phyloP scores from a whole-genome alignment of 2,113 vertebrate species.

The Pimephales promelas region DNA sequence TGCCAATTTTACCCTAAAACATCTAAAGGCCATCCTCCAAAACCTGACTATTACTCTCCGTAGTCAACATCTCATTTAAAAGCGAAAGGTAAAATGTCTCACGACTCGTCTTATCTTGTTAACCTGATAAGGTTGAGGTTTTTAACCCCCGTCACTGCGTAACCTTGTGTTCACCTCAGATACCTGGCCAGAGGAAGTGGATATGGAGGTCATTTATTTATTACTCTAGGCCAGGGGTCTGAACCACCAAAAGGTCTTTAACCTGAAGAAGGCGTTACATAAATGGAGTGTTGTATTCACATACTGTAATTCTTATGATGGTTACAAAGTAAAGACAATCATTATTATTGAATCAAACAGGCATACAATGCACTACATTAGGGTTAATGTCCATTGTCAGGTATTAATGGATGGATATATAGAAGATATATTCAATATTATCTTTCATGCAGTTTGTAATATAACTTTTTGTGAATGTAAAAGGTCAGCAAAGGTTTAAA shows the following conservation, averaged over 20 bases:
- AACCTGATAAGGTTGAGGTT: neutral
- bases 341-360: neutral
- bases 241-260: too few species aligned
- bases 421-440: too few species aligned
- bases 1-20: neutral
- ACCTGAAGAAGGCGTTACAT: too few species aligned
- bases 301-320: neutral
- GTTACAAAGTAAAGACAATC: neutral
- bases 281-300: neutral
- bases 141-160: neutral
- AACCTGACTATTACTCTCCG: neutral
- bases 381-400: too few species aligned
- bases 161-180: neutral
- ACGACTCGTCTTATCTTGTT: neutral
- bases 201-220: neutral
- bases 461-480: too few species aligned
- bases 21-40: neutral
- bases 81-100: neutral
- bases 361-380: neutral
- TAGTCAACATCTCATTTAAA: neutral
- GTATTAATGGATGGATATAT: too few species aligned
- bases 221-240: neutral
- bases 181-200: slow-evolving; percentile 12
- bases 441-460: too few species aligned
- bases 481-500: too few species aligned